These are phyloP conservation scores for Apantesis nais DNA, from an alignment of 2,888 invertebrate species.

Conservation along the genomic window DNA sequence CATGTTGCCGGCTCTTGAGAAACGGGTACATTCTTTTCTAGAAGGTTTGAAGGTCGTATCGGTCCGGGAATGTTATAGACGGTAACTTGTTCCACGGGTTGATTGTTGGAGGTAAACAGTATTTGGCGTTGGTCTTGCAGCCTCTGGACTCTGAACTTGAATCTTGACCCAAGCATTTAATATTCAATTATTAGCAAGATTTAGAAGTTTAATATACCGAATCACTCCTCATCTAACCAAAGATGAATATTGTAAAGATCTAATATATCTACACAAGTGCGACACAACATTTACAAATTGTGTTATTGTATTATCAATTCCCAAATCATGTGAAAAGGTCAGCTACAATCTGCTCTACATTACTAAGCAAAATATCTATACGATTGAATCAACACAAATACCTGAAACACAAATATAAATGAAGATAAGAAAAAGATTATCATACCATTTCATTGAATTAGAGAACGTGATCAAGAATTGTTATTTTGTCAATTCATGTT, in stretches of 20 bases:
- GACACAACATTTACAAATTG: background rate
- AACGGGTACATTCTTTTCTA: no score
- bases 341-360: slow-evolving; percentile 1
- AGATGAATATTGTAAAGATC: no score
- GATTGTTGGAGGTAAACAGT: no score
- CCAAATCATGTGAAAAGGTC: background rate
- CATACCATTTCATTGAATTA: slow-evolving; percentile 3
- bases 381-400: background rate
- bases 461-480: slow-evolving; percentile 12
- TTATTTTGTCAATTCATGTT: slow-evolving; percentile 20
- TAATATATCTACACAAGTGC: background rate
- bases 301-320: background rate
- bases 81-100: no score
- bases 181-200: no score
- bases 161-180: no score
- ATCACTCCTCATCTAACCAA: no score
- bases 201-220: no score
- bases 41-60: no score
- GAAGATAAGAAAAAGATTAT: slow-evolving; percentile 1
- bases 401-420: slow-evolving; percentile 8
- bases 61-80: no score
- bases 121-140: background rate
- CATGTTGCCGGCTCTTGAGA: no score
- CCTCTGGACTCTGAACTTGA: background rate
- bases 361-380: background rate